Conservation (phyloP, 2,113 vertebrate species). For the Saimiri boliviensis region DNA sequence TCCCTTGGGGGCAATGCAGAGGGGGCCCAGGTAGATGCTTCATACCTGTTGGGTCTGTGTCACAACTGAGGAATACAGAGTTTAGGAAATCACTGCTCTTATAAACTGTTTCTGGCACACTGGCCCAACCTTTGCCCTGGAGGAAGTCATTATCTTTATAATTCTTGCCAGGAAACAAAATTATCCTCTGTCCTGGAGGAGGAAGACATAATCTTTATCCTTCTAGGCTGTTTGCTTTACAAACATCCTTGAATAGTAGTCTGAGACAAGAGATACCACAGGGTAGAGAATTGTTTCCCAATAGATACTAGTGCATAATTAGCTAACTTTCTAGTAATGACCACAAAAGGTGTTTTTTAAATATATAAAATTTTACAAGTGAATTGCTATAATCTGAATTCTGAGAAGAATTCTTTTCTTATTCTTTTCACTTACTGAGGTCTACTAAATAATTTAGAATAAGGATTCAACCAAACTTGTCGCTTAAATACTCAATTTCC, state of each 20-base stretch:
- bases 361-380: neutral
- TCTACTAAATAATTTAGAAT: neutral
- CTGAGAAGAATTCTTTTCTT: neutral
- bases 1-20: neutral
- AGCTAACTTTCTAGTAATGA: conserved; percentile 22
- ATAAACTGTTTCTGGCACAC: neutral
- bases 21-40: neutral
- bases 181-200: neutral
- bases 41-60: neutral
- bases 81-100: neutral
- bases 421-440: conserved; percentile 31
- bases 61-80: neutral
- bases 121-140: neutral
- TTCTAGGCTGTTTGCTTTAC: neutral
- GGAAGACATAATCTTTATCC: neutral
- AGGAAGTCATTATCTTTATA: neutral
- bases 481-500: neutral
- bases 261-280: neutral
- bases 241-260: neutral
- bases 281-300: neutral
- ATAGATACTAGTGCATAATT: neutral
- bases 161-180: neutral
- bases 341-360: neutral
- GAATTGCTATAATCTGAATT: conserved; percentile 7
- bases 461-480: neutral